Base-by-base conservation (phyloP, 2,113 vertebrate species). In the Grantiella picta region DNA sequence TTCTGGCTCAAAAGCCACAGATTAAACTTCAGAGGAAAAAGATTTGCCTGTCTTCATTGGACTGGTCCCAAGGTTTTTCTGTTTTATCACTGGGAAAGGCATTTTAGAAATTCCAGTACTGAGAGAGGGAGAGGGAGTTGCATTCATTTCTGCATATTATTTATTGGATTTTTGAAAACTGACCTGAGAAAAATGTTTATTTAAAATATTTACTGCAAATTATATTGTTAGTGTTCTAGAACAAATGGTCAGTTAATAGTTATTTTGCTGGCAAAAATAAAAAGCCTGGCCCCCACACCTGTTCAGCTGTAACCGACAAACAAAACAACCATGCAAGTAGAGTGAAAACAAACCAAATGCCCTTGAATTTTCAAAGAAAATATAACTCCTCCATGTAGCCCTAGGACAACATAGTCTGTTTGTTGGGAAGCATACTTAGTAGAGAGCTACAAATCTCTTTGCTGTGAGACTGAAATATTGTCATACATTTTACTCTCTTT, bases 381-480 rank as follows among this genome's bases (percentile, higher is more conserved):
- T 95, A 96, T 95, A 97, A 97, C 97, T 98, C 95, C 96, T 96
- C 96, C 95, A 95, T 92, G 97, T 98, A 98, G 98, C 98, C 98
- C 93, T 97, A 98, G 98, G 97, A 98, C 97, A 98, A 96, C 97
- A 96, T 82, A 97, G 98, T 97, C 98, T 98, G 98, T 98, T 98
- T 98, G 98, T 97, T 98, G 98, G 97, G 97, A 98, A 97, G 92
- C 98, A 98, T 97, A 97, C 96, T 97, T 97, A 97, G 96, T 89
- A 97, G 97, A 59, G 66, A 97, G 97, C 97, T 97, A 97, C 98
- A 98, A 98, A 98, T 98, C 97, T 98, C 97, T 98, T 97, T 95
- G 91, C 97, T 97, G 95, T 94, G 97, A 97, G 97, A 97, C 97
- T 98, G 97, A 98, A 97, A 52, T 94, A 98, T 97, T 98, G 98